Conservation (phyloP, 2,888 invertebrate genomes). For the Papilio gigon region DNA sequence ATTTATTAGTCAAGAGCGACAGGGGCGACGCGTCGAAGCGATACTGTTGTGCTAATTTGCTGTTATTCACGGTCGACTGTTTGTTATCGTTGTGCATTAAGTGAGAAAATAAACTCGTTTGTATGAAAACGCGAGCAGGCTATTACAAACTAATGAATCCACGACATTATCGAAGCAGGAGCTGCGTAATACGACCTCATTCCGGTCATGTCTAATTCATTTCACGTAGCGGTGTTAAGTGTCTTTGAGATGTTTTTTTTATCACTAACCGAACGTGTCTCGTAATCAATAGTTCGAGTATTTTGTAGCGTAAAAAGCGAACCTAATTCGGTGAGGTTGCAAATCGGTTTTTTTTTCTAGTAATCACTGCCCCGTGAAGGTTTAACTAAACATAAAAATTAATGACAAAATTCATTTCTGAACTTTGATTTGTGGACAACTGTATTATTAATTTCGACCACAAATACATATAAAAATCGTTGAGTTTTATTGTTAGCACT, state of each 20-base stretch:
- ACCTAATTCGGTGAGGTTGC: conserved; percentile 52
- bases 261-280: conserved; percentile 13
- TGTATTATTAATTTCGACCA: neutral
- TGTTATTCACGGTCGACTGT: conserved; percentile 54
- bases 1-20: conserved; percentile 36
- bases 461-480: neutral
- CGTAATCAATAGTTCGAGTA: conserved; percentile 42
- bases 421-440: neutral
- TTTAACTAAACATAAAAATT: conserved; percentile 53
- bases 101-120: conserved; percentile 44
- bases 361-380: conserved; percentile 55
- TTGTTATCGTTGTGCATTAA: conserved; percentile 52
- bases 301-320: conserved; percentile 47
- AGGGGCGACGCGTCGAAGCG: conserved; percentile 31
- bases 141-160: conserved; percentile 50
- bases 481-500: neutral
- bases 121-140: conserved; percentile 44
- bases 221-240: conserved; percentile 30
- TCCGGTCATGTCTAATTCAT: conserved; percentile 57
- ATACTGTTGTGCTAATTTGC: conserved; percentile 50
- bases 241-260: conserved; percentile 21
- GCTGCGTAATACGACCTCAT: conserved; percentile 56
- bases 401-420: conserved; percentile 19
- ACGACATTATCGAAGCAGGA: conserved; percentile 50
- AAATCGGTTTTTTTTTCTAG: conserved; percentile 54